Evolutionary conservation across 2,113 vertebrate genomes (phyloP).

Genomic region (Pseudorasbora parva): DNA sequence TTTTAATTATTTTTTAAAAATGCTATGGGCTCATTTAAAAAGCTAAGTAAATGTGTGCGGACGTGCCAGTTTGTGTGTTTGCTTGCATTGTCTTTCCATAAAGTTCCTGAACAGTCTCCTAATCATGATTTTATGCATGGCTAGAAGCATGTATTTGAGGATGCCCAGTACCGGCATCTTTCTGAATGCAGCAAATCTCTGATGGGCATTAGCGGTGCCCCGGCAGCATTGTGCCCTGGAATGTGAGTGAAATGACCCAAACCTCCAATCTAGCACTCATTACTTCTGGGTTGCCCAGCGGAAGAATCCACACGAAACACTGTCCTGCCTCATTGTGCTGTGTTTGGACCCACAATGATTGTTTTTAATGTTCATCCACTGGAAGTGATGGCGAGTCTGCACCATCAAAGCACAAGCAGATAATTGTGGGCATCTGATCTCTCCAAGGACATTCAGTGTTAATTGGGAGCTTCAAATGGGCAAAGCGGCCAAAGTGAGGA

Average conservation of each 20-base stretch:
- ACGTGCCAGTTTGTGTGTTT: background rate
- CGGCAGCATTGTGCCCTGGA: slow-evolving; percentile 46
- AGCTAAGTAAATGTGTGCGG: background rate
- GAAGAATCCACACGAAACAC: slow-evolving; percentile 40
- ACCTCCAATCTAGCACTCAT: slow-evolving; percentile 60
- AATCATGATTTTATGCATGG: slow-evolving; percentile 4
- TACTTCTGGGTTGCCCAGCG: slow-evolving; percentile 54
- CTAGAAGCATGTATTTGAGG: slow-evolving; percentile 14
- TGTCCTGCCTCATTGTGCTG: slow-evolving; percentile 60
- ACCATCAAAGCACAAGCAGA: slow-evolving; percentile 71
- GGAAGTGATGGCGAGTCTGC: slow-evolving; percentile 64
- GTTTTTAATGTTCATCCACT: slow-evolving; percentile 66
- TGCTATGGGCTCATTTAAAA: background rate
- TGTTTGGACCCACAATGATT: slow-evolving; percentile 62
- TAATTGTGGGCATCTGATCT: slow-evolving; percentile 74
- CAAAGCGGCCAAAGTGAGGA: slow-evolving; percentile 58
- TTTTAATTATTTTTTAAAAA: background rate
- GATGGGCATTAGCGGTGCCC: slow-evolving; percentile 35
- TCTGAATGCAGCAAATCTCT: slow-evolving; percentile 23
- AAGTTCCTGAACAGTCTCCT: background rate
- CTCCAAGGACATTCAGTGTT: slow-evolving; percentile 68
- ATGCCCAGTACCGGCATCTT: slow-evolving; percentile 19
- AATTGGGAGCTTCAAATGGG: slow-evolving; percentile 74
- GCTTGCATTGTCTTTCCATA: slow-evolving; percentile 14
- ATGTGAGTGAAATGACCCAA: slow-evolving; percentile 54